Evolutionary conservation across 2,888 invertebrate species (phyloP), one percentile per base, ranked within the genome.

Genomic region (Pandemis corylana): DNA sequence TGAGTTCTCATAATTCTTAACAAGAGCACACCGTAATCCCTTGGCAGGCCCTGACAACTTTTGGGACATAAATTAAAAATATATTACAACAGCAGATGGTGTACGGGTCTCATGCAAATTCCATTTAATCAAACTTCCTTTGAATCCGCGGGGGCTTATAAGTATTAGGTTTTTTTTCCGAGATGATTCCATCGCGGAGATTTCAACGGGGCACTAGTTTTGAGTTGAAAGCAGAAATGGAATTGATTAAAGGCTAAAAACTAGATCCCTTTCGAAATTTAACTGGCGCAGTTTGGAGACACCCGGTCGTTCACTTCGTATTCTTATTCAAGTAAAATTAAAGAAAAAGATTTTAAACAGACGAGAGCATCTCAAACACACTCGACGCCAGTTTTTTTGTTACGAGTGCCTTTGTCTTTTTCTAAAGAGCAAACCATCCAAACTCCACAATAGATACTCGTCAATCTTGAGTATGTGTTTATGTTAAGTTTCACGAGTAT

Each of bases 51-150:
- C 85, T 84, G 83, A 86, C 85, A 91, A 91, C 87, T 90, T 92
- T 88, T 83, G 81, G 87, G 87, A 89, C 87, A 91, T 91, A 91
- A 92, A 93, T 93, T 92, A 92, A 91, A 92, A 91, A 92, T 91
- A 90, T 91, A 91, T 91, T 90, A 90, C 84, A 83, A 83, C 84
- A 84, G 83, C 92, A 91, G 91, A 90, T 90, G 92, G 85, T 80
- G 83, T 82, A 78, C 84, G 85, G 87, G 83, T 80, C 85, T 87
- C 86, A 91, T 90, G 91, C 87, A 90, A 92, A 92, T 92, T 87
- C 87, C 82, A 86, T 91, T 91, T 91, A 90, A 93, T 92, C 91
- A 90, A 92, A 72, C 85, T 87, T 87, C 82, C 76, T 77, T 80
- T 74, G 79, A 80, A 78, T 78, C 79, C 81, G 80, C 59, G 44